A percentile compares a stretch with the other conserved stretches of the same genome.
Evolutionary conservation across 2,797 vertebrate genomes (phyloP).

Genomic region (Notolepis coatsorum): DNA sequence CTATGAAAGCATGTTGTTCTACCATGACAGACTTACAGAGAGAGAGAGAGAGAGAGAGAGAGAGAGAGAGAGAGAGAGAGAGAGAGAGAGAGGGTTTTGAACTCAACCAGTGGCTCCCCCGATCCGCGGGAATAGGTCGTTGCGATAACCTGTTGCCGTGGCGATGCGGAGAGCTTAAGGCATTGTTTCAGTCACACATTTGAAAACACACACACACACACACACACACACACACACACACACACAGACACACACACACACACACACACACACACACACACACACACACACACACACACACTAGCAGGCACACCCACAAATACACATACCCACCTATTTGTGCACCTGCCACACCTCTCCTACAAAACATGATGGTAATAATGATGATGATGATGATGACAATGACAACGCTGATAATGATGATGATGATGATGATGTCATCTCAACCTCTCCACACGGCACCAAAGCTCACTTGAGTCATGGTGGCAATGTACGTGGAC

Average conservation of each 20-base stretch:
- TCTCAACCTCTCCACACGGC: no score
- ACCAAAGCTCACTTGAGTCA: no score
- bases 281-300: no score
- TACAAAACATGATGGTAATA: background rate
- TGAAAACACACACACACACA: no score
- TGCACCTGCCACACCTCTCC: no score
- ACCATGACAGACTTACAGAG: background rate
- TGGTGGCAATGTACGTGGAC: no score
- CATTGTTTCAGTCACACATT: constrained; percentile 36
- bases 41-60: no score
- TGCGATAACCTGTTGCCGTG: constrained; percentile 64
- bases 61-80: no score
- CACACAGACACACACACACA: background rate
- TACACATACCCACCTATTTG: background rate
- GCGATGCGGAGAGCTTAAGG: constrained; percentile 44
- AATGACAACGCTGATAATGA: no score
- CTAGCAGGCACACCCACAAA: no score
- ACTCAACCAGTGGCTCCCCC: constrained; percentile 28
- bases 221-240: background rate
- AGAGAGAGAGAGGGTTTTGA: constrained; percentile 19
- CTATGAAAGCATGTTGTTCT: background rate
- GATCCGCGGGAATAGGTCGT: constrained; percentile 36
- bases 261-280: background rate
- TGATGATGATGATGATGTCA: no score
- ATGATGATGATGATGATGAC: background rate